Conservation (phyloP, 2,888 invertebrate genomes). For the Drosophila fulvimacula region DNA sequence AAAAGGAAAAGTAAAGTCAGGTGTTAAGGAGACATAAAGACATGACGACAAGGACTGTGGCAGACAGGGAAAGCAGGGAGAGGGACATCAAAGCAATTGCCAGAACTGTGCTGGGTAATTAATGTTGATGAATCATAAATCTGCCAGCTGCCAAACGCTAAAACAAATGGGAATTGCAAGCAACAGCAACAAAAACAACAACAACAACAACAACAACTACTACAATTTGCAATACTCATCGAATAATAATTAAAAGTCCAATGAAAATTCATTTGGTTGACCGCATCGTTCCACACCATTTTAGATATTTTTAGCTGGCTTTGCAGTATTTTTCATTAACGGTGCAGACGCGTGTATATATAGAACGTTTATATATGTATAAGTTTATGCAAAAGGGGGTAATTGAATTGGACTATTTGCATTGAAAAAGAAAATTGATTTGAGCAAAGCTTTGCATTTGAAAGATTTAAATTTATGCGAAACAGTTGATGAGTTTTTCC, state of each 20-base stretch:
- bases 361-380: background rate
- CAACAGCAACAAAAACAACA: background rate
- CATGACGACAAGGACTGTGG: background rate
- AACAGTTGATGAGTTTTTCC: background rate
- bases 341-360: background rate
- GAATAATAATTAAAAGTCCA: constrained; percentile 15
- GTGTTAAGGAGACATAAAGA: background rate
- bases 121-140: constrained; percentile 53
- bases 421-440: background rate
- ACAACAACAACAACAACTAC: constrained; percentile 1
- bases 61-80: background rate
- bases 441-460: background rate
- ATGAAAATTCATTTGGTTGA: constrained; percentile 7
- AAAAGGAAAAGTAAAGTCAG: background rate
- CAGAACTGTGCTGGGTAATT: constrained; percentile 33
- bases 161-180: constrained; percentile 10
- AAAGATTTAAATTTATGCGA: background rate
- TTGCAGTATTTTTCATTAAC: constrained; percentile 2
- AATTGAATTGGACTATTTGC: background rate
- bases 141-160: constrained; percentile 46
- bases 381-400: background rate
- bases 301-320: background rate
- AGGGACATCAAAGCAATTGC: background rate
- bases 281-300: constrained; percentile 4
- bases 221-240: constrained; percentile 6